Evolutionary conservation across 2,888 invertebrate genomes (phyloP), one percentile per base, ranked within the genome.

Genomic region (Andricus curvator): DNA sequence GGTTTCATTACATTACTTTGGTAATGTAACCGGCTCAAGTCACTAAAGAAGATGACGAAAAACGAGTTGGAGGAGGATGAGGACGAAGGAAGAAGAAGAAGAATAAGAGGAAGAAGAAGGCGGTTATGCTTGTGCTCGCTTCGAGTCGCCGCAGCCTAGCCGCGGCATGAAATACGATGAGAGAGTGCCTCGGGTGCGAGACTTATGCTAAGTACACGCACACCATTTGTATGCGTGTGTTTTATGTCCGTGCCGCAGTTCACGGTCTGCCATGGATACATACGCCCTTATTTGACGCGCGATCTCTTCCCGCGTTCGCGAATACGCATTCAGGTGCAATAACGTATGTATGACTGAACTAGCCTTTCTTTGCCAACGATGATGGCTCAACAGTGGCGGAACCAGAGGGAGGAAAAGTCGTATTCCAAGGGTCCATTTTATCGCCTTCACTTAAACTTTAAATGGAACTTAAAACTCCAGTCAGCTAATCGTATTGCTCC

Each of bases 141-240:
- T 84, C 85, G 84, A 81, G 83, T 80, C 78, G 78, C 83, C 70
- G 78, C 80, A 81, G 65, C 66, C 60, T 51, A 74, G 76, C 84
- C 85, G 79, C 82, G 85, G 88, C 84, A 89, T 91, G 91, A 91
- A 92, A 91, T 92, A 92, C 90, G 91, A 92, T 90, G 91, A 90
- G 90, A 91, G 90, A 92, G 88, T 87, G 90, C 91, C 90, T 89
- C 89, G 89, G 91, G 91, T 91, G 88, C 88, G 88, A 89, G 91
- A 89, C 91, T 90, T 90, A 91, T 91, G 91, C 90, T 90, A 92
- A 91, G 90, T 90, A 89, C 91, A 88, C 88, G 88, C 88, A 88
- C 86, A 88, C 89, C 62, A 77, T 78, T 64, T 66, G 80, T 48
- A 78, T 84, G 79, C 84, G 84, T 84, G 84, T 81, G 81, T 83